These are phyloP conservation scores for Ricordea florida DNA, from an alignment of 92 coral and sea anemone genomes.

Conservation along the genomic window DNA sequence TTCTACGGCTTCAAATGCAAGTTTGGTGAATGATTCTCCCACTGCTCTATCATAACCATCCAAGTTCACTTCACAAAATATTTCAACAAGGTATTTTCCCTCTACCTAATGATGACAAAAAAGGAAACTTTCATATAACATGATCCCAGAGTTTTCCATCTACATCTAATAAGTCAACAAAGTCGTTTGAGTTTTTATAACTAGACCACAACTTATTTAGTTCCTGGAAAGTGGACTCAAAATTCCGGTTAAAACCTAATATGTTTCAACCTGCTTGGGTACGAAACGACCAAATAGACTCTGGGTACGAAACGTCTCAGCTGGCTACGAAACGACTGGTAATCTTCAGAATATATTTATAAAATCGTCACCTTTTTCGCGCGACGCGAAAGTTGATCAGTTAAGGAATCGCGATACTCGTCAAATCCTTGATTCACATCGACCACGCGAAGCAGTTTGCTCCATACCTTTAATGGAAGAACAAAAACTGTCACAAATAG, in stretches of 20 bases:
- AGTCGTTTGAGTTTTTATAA: no score
- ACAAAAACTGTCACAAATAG: no score
- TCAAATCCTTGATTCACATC: neutral
- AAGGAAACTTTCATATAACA: neutral
- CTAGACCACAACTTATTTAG: no score
- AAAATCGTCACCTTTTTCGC: no score
- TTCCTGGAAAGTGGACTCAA: no score
- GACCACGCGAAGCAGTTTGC: neutral
- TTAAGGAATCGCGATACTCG: neutral
- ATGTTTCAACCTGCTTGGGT: no score
- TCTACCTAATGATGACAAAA: neutral
- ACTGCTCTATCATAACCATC: conserved; percentile 17
- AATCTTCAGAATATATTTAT: no score
- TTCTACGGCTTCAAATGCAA: conserved; percentile 62
- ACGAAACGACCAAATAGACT: no score
- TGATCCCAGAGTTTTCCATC: neutral
- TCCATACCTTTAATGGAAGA: neutral
- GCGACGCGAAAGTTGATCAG: neutral
- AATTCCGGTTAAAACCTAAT: no score
- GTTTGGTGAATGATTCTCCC: conserved; percentile 19
- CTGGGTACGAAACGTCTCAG: no score
- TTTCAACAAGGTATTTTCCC: conserved; percentile 7
- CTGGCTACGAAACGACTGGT: no score
- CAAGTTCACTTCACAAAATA: conserved; percentile 45
- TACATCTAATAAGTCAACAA: no score